Evolutionary conservation across 1,140 invertebrate genomes (phyloP).

Genomic region (Anadara kagoshimensis): DNA sequence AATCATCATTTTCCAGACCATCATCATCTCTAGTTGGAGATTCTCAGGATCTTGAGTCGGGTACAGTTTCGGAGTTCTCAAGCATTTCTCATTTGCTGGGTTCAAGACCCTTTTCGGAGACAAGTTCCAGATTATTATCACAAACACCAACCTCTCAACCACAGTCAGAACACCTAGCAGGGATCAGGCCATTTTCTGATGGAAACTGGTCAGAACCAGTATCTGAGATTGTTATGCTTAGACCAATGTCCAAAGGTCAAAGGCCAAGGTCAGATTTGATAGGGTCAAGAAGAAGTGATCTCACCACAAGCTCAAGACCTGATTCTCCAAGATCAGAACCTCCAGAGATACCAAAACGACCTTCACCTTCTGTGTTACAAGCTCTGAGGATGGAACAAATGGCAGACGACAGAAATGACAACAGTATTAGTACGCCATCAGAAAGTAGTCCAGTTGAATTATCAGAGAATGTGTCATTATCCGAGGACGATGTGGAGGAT

Average conservation of each 20-base stretch:
- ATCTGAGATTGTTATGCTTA: constrained; percentile 25
- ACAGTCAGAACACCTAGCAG: no score
- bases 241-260: constrained; percentile 15
- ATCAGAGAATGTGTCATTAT: no score
- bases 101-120: constrained; percentile 43
- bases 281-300: constrained; percentile 24
- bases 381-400: constrained; percentile 54
- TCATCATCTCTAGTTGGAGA: constrained; percentile 12
- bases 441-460: constrained; percentile 13
- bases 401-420: constrained; percentile 24
- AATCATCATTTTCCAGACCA: constrained; percentile 5
- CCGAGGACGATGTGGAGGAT: constrained; percentile 17
- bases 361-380: constrained; percentile 51
- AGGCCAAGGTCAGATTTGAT: constrained; percentile 22
- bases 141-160: constrained; percentile 3
- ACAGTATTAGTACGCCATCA: constrained; percentile 33
- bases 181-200: constrained; percentile 17
- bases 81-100: constrained; percentile 36
- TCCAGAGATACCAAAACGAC: constrained; percentile 46
- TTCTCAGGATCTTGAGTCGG: constrained; percentile 7
- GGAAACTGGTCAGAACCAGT: constrained; percentile 35
- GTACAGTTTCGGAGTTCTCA: constrained; percentile 39
- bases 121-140: constrained; percentile 14
- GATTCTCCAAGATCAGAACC: constrained; percentile 29
- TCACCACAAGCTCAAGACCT: constrained; percentile 27